phyloP scores from a whole-genome alignment of 2,113 vertebrate species.

The Sander vitreus region DNA sequence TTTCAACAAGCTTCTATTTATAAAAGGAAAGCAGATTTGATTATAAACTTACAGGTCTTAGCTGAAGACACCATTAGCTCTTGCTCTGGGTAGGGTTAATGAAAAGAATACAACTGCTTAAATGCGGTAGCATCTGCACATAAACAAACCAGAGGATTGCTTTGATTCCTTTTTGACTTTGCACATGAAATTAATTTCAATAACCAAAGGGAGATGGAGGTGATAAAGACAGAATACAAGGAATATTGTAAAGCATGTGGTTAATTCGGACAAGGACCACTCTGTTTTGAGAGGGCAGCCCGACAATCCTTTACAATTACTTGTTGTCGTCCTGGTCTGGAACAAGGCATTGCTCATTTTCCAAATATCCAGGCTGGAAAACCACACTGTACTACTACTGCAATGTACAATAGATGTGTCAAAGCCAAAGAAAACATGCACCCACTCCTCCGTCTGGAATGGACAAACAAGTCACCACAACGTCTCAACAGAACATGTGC shows the following conservation, averaged over 20 bases:
- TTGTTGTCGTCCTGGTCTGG: slow-evolving; percentile 18
- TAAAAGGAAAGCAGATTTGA: slow-evolving; percentile 41
- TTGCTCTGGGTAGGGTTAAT: background rate
- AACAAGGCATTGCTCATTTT: slow-evolving; percentile 30
- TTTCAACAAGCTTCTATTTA: slow-evolving; percentile 43
- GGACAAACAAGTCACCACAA: slow-evolving; percentile 59
- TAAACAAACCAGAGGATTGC: background rate
- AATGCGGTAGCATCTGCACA: background rate
- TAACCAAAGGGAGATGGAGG: background rate
- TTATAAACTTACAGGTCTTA: slow-evolving; percentile 30
- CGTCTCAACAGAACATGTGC: slow-evolving; percentile 28
- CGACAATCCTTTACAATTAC: background rate
- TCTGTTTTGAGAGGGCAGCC: background rate
- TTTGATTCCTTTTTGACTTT: background rate
- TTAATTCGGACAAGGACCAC: background rate
- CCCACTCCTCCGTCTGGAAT: slow-evolving; percentile 37
- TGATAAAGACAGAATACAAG: background rate
- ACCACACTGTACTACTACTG: slow-evolving; percentile 5
- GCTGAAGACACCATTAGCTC: slow-evolving; percentile 17
- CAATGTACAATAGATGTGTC: slow-evolving; percentile 36
- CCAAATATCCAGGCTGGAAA: slow-evolving; percentile 34
- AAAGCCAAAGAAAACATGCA: slow-evolving; percentile 53
- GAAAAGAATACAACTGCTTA: background rate
- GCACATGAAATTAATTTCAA: background rate
- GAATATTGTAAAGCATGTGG: background rate